Evolutionary conservation across 1,140 invertebrate genomes (phyloP).

Genomic region (Drosophila repletoides): DNA sequence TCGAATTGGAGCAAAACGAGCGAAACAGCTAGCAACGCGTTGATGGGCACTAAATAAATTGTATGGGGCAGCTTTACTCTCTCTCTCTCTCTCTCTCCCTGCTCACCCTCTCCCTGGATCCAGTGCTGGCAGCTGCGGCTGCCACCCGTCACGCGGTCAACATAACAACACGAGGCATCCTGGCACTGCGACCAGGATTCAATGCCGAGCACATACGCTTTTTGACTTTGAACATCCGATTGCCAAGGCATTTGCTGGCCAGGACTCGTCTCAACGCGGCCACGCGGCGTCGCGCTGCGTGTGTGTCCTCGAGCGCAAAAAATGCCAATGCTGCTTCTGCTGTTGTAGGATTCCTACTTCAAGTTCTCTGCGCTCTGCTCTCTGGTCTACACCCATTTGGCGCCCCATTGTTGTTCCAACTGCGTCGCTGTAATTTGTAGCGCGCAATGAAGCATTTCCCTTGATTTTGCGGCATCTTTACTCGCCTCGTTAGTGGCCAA

Average conservation of each 20-base stretch:
- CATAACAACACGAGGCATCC: slow-evolving; percentile 12
- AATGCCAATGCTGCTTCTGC: slow-evolving; percentile 60
- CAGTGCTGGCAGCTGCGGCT: slow-evolving; percentile 2
- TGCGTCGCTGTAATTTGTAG: slow-evolving; percentile 78
- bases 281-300: slow-evolving; percentile 27
- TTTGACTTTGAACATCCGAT: slow-evolving; percentile 79
- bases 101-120: neutral
- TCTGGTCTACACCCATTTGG: slow-evolving; percentile 25
- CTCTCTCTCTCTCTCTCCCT: neutral
- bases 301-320: slow-evolving; percentile 76
- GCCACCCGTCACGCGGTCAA: slow-evolving; percentile 29
- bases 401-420: slow-evolving; percentile 74
- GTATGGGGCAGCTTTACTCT: slow-evolving; percentile 34
- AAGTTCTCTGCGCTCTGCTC: slow-evolving; percentile 2
- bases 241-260: slow-evolving; percentile 59
- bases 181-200: slow-evolving; percentile 38
- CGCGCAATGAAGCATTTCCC: slow-evolving; percentile 80
- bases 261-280: neutral
- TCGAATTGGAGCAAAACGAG: neutral
- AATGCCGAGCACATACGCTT: slow-evolving; percentile 74
- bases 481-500: slow-evolving; percentile 80
- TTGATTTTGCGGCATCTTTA: slow-evolving; percentile 81
- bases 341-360: slow-evolving; percentile 14
- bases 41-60: slow-evolving; percentile 76
- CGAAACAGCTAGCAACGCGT: slow-evolving; percentile 26